Conservation (phyloP, 1,140 invertebrate species). For the Helicoverpa armigera region DNA sequence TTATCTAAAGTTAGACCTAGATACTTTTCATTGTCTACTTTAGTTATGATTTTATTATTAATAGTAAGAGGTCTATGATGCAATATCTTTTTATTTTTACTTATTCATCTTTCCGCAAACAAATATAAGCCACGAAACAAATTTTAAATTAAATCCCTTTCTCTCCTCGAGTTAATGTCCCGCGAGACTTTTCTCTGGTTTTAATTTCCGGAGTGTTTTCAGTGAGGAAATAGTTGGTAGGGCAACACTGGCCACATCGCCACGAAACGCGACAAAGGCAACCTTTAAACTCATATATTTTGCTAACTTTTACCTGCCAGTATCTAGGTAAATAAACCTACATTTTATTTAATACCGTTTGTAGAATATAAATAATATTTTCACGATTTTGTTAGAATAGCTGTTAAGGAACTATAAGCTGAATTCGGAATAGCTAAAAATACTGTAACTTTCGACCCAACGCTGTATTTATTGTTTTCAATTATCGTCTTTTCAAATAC, state of each 20-base stretch:
- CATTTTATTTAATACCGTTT: background rate
- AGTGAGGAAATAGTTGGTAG: slow-evolving; percentile 76
- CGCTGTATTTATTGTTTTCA: no score
- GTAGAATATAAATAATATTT: no score
- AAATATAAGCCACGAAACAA: slow-evolving; percentile 71
- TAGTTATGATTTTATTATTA: no score
- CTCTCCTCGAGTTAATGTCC: slow-evolving; percentile 74
- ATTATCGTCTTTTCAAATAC: no score
- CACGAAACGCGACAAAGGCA: slow-evolving; percentile 14
- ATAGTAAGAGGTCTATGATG: no score
- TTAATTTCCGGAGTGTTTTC: slow-evolving; percentile 80
- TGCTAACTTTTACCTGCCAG: background rate
- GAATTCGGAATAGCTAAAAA: no score
- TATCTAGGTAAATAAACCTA: background rate
- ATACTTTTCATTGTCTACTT: no score
- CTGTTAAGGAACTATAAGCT: no score
- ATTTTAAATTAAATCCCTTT: slow-evolving; percentile 79
- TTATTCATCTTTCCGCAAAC: slow-evolving; percentile 67
- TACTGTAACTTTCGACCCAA: no score
- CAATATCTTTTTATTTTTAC: no score
- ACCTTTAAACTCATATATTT: slow-evolving; percentile 1
- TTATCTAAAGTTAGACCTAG: no score
- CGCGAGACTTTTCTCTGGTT: slow-evolving; percentile 75
- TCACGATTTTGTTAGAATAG: no score
- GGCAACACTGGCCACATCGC: slow-evolving; percentile 39